Percentiles rank a stretch among this genome's conserved stretches.
phyloP scores from a whole-genome alignment of 2,797 vertebrate species.

The Epinephelus coioides region DNA sequence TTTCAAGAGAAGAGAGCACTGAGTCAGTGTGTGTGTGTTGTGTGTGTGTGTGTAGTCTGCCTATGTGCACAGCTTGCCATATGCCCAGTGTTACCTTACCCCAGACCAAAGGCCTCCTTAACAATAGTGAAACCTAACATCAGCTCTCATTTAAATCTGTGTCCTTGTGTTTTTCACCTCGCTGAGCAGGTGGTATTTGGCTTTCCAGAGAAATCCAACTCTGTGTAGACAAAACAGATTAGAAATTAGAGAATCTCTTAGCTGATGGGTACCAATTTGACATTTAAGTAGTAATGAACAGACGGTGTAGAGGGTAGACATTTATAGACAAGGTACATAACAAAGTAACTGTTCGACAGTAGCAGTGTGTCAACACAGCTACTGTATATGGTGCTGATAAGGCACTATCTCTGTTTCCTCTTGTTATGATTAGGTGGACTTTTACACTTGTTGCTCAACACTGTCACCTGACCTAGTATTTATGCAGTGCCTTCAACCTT shows the following conservation, averaged over 20 bases:
- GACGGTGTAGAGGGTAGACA: not conserved
- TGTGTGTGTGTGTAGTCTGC: conserved; percentile 2
- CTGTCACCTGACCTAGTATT: not conserved
- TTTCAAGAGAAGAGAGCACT: not conserved
- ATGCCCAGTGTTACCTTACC: conserved; percentile 45
- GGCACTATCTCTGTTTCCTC: not conserved
- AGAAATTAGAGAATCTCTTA: conserved; percentile 19
- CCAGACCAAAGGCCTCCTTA: conserved; percentile 41
- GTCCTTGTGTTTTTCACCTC: conserved; percentile 23
- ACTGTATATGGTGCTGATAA: conserved; percentile 20
- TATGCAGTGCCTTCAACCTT: not conserved
- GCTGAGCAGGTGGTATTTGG: conserved; percentile 42
- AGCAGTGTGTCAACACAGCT: not conserved
- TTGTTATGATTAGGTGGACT: conserved; percentile 12
- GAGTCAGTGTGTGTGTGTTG: not conserved
- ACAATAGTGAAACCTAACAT: conserved; percentile 65
- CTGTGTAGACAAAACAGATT: conserved; percentile 25
- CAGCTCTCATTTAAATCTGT: conserved; percentile 17
- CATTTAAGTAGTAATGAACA: conserved; percentile 14
- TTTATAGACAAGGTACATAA: not conserved
- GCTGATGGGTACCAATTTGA: conserved; percentile 11
- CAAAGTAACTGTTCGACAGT: not conserved
- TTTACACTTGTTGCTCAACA: not conserved
- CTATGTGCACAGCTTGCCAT: conserved; percentile 22
- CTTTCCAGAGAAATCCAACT: conserved; percentile 15